Evolutionary conservation across 2,888 invertebrate species (phyloP).

Genomic region (Netelia inedita): DNA sequence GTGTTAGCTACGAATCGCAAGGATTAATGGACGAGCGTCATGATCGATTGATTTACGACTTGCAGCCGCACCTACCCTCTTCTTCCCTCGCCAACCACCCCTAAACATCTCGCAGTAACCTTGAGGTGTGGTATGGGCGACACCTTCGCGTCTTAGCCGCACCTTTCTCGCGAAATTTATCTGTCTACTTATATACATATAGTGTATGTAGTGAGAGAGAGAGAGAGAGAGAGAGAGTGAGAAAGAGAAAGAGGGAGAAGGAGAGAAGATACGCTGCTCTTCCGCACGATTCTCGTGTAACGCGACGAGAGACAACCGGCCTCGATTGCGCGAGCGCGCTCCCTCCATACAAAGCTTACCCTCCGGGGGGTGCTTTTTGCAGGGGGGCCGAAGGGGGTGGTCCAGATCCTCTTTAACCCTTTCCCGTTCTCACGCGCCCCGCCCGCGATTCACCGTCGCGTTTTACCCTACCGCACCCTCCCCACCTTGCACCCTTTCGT

Average conservation of each 20-base stretch:
- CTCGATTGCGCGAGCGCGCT: slow-evolving; percentile 57
- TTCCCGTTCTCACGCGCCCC: slow-evolving; percentile 33
- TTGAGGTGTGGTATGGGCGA: neutral
- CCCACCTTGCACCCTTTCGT: neutral
- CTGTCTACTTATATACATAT: neutral
- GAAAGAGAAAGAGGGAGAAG: no score
- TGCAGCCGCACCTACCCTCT: slow-evolving; percentile 22
- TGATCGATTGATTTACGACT: slow-evolving; percentile 47
- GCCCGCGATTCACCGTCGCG: slow-evolving; percentile 43
- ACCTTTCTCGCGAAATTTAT: neutral
- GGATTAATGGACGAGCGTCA: slow-evolving; percentile 40
- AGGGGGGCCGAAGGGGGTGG: slow-evolving; percentile 15
- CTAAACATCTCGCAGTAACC: slow-evolving; percentile 14
- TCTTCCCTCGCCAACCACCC: slow-evolving; percentile 11
- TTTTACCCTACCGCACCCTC: slow-evolving; percentile 3
- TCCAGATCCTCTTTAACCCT: slow-evolving; percentile 60
- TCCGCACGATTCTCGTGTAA: slow-evolving; percentile 3
- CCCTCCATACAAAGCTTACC: slow-evolving; percentile 32
- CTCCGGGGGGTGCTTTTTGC: neutral
- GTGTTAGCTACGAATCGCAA: neutral
- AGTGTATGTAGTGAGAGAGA: no score
- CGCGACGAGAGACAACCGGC: slow-evolving; percentile 42
- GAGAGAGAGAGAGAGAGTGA: no score
- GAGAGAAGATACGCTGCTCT: neutral
- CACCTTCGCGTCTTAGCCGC: slow-evolving; percentile 40